These are phyloP conservation scores for human (Homo sapiens) DNA, from an alignment of 2,113 vertebrate species.

Conservation along the genomic window DNA sequence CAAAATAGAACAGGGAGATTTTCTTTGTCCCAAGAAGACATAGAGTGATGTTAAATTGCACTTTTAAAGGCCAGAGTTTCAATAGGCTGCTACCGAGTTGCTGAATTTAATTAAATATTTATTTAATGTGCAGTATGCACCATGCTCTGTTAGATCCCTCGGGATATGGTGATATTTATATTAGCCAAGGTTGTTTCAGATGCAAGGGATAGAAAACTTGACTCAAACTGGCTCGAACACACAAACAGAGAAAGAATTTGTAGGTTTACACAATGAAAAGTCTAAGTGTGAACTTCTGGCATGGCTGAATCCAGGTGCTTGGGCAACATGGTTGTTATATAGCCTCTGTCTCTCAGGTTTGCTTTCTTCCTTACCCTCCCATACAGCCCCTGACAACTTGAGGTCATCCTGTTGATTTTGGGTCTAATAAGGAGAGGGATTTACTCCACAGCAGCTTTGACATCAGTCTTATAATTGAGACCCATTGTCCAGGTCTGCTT, in stretches of 20 bases:
- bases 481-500: not conserved
- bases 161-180: not conserved
- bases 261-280: not conserved
- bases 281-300: not conserved
- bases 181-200: not conserved
- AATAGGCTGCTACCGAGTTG: not conserved
- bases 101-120: constrained; percentile 23
- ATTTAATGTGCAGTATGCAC: not conserved
- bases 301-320: not conserved
- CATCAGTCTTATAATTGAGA: not conserved
- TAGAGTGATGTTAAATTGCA: not conserved
- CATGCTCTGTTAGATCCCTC: not conserved
- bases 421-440: not conserved
- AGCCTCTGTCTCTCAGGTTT: not conserved
- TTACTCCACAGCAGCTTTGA: not conserved
- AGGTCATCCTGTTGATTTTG: not conserved
- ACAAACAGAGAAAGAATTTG: not conserved
- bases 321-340: not conserved
- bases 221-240: not conserved
- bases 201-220: not conserved
- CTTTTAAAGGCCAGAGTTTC: not conserved
- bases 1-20: not conserved
- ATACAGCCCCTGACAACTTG: not conserved
- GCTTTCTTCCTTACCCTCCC: not conserved
- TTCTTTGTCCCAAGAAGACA: not conserved